Percentiles rank a stretch among this genome's conserved stretches.
Conservation (phyloP, 2,888 invertebrate genomes). For the Hypsopygia costalis region DNA sequence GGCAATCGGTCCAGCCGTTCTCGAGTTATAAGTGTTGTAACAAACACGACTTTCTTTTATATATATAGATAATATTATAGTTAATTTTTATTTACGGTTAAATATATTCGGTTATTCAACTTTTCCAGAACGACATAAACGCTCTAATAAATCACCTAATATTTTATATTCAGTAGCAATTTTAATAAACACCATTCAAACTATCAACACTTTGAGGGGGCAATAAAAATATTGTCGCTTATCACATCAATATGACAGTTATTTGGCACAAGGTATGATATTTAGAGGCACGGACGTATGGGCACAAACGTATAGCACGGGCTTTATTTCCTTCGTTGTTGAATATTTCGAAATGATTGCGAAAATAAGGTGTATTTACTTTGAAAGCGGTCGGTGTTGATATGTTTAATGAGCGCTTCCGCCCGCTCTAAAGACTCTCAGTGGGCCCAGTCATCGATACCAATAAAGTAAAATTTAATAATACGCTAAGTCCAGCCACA, state of each 20-base stretch:
- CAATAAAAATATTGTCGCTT: constrained; percentile 3
- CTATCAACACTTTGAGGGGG: neutral
- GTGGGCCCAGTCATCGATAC: constrained; percentile 9
- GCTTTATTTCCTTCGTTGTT: constrained; percentile 47
- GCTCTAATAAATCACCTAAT: too few relatives aligned
- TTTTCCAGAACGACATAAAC: constrained; percentile 1
- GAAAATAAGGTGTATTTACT: constrained; percentile 61
- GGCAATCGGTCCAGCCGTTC: too few relatives aligned
- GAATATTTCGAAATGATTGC: constrained; percentile 47
- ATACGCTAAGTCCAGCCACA: too few relatives aligned
- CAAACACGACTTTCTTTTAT: too few relatives aligned
- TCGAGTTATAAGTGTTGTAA: too few relatives aligned
- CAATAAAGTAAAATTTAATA: neutral
- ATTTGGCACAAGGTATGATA: neutral
- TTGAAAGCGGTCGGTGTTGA: constrained; percentile 63
- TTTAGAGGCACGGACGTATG: constrained; percentile 2
- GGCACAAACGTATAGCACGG: too few relatives aligned
- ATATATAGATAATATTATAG: too few relatives aligned
- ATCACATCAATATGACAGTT: constrained; percentile 9
- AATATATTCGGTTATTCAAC: too few relatives aligned
- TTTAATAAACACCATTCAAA: neutral
- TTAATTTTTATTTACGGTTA: too few relatives aligned
- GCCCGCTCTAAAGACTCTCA: constrained; percentile 44
- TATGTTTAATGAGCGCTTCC: constrained; percentile 61
- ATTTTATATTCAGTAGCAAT: neutral